Conservation (phyloP, 1,140 invertebrate genomes). For the Gonatopus flavifemur region DNA sequence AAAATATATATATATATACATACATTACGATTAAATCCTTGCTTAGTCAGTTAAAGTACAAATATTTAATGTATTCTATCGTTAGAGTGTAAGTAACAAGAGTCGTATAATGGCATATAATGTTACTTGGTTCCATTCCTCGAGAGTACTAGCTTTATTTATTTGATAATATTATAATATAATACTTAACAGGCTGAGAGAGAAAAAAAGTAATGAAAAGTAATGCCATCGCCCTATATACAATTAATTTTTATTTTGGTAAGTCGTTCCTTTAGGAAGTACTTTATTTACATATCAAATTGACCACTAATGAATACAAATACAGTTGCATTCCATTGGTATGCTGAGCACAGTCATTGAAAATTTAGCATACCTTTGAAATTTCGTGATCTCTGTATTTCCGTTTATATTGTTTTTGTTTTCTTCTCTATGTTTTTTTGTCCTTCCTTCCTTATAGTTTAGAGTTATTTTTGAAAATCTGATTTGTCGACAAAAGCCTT, state of each 20-base stretch:
- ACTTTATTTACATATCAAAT: slow-evolving; percentile 57
- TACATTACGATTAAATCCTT: slow-evolving; percentile 44
- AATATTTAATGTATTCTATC: slow-evolving; percentile 58
- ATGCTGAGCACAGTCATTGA: not conserved
- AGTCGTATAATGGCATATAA: slow-evolving; percentile 34
- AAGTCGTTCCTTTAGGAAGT: slow-evolving; percentile 44
- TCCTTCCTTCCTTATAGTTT: too few species aligned
- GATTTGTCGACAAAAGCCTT: too few species aligned
- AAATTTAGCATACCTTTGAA: not conserved
- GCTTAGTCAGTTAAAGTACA: slow-evolving; percentile 61
- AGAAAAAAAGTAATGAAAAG: slow-evolving; percentile 19
- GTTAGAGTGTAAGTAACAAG: slow-evolving; percentile 43
- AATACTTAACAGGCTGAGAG: slow-evolving; percentile 40
- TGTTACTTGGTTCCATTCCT: slow-evolving; percentile 50
- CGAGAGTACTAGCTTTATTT: slow-evolving; percentile 38
- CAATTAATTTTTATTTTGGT: slow-evolving; percentile 30
- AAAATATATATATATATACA: slow-evolving; percentile 19
- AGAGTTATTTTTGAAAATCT: too few species aligned
- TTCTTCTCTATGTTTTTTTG: too few species aligned
- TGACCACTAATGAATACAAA: slow-evolving; percentile 41
- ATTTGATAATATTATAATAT: slow-evolving; percentile 33
- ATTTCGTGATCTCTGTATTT: slow-evolving; percentile 9
- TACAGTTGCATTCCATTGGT: slow-evolving; percentile 35
- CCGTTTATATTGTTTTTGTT: too few species aligned
- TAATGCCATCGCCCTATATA: slow-evolving; percentile 16